phyloP scores from a whole-genome alignment of 2,113 vertebrate genomes.

The Brachyistius frenatus region DNA sequence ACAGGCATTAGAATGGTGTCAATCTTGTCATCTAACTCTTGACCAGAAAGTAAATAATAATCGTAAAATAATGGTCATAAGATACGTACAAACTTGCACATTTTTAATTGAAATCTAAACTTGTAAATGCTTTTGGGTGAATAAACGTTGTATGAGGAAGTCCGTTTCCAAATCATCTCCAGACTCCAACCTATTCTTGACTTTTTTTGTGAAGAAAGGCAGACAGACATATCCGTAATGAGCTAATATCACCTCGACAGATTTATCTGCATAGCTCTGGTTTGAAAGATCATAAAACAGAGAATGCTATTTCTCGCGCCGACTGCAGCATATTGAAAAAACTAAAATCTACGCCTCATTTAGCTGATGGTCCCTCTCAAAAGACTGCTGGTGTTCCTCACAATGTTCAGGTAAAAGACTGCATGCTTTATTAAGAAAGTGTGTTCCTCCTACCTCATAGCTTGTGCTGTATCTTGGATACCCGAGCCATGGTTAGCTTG shows the following conservation, averaged over 20 bases:
- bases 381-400: background rate
- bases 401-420: background rate
- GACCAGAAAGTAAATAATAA: background rate
- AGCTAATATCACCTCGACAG: background rate
- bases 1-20: background rate
- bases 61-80: background rate
- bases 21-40: background rate
- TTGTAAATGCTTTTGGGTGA: background rate
- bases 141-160: background rate
- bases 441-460: constrained; percentile 78
- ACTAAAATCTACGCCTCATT: constrained; percentile 11
- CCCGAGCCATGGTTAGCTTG: constrained; percentile 75
- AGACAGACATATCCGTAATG: no score
- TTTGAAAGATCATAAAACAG: constrained; percentile 7
- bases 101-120: background rate
- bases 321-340: constrained; percentile 1
- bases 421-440: background rate
- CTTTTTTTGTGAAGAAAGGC: background rate
- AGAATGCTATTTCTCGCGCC: constrained; percentile 6
- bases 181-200: background rate
- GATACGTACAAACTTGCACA: background rate
- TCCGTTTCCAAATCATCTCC: background rate
- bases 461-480: constrained; percentile 70
- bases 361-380: background rate
- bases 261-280: background rate